Conservation (phyloP, 2,113 vertebrate genomes). For the Anolis sagrei region DNA sequence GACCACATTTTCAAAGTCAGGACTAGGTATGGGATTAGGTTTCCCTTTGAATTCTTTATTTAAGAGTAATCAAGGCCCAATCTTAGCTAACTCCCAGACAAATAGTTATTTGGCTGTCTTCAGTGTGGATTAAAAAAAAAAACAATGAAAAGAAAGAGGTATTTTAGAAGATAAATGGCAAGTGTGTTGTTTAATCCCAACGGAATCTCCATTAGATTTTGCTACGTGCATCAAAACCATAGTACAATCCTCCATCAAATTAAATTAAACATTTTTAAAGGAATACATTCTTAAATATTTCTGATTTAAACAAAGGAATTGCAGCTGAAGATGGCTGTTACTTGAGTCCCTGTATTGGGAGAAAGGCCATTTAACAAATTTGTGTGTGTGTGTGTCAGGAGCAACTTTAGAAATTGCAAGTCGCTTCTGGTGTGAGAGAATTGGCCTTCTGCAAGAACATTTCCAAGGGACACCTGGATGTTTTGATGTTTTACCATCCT, state of each 20-base stretch:
- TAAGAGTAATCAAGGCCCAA: constrained; percentile 19
- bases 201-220: neutral
- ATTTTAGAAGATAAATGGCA: neutral
- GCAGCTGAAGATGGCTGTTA: neutral
- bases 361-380: no score
- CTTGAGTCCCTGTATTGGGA: no score
- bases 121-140: neutral
- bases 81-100: constrained; percentile 16
- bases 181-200: neutral
- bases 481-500: no score
- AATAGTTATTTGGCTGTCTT: neutral
- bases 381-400: no score
- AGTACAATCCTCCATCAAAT: neutral
- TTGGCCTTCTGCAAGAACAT: no score
- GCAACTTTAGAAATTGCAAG: no score
- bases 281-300: neutral
- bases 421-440: no score
- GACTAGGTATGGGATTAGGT: constrained; percentile 6
- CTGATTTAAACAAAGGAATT: neutral
- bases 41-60: constrained; percentile 27
- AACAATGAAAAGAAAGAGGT: neutral
- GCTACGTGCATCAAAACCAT: no score
- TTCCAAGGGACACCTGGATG: no score
- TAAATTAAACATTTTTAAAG: neutral
- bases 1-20: constrained; percentile 17